phyloP scores from a whole-genome alignment of 2,888 invertebrate genomes.

The Drosophila nr. fundita region DNA sequence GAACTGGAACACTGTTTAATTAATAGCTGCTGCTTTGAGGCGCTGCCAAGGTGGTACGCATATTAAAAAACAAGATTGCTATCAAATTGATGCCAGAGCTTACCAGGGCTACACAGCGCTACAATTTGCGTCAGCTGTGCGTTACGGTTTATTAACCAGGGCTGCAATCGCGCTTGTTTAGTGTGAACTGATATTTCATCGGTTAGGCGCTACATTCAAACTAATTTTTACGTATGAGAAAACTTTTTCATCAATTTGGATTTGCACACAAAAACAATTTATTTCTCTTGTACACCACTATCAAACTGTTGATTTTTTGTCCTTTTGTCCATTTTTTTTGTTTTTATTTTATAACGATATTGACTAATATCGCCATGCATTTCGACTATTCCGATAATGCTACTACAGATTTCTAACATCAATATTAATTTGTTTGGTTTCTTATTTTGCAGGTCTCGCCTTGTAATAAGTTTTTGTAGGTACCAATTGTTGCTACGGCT shows the following conservation, averaged over 20 bases:
- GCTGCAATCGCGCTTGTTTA: constrained; percentile 3
- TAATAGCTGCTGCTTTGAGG: constrained; percentile 4
- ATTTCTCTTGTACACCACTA: constrained; percentile 37
- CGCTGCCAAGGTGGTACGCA: constrained; percentile 3
- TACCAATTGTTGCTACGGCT: constrained; percentile 36
- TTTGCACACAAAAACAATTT: constrained; percentile 50
- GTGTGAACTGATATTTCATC: background rate
- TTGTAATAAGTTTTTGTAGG: constrained; percentile 21
- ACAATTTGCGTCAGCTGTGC: constrained; percentile 27
- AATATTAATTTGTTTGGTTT: constrained; percentile 8
- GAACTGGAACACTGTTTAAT: constrained; percentile 4
- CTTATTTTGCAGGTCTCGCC: constrained; percentile 37
- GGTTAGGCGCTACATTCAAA: constrained; percentile 30
- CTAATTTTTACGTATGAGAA: background rate
- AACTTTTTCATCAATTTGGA: constrained; percentile 18
- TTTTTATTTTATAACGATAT: constrained; percentile 3
- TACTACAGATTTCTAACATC: background rate
- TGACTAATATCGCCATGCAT: constrained; percentile 38
- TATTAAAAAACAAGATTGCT: constrained; percentile 4
- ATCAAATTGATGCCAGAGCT: constrained; percentile 20
- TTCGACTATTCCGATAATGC: constrained; percentile 18
- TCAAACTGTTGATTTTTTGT: constrained; percentile 22
- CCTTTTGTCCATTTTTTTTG: background rate
- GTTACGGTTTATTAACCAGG: constrained; percentile 14
- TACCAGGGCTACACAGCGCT: constrained; percentile 50